A percentile compares a stretch with the other conserved stretches of the same genome.
These are phyloP conservation scores for Apodemus agrarius DNA, from an alignment of 2,797 vertebrate species.

Conservation along the genomic window DNA sequence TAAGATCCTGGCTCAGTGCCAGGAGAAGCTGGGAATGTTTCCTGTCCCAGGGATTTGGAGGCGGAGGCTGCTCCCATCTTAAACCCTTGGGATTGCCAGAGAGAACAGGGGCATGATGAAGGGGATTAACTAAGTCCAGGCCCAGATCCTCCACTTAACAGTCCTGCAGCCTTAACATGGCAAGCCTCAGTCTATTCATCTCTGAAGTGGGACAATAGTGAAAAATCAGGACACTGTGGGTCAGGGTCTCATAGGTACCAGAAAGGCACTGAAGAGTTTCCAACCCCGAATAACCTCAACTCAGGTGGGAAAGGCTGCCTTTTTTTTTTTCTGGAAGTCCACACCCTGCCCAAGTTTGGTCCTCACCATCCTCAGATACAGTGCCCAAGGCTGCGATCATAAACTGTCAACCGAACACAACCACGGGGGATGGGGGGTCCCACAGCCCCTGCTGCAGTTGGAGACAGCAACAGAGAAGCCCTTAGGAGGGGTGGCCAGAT, in stretches of 20 bases:
- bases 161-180: not conserved
- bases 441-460: not conserved
- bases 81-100: constrained; percentile 46
- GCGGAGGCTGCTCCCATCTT: constrained; percentile 51
- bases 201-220: not conserved
- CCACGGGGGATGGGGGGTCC: not conserved
- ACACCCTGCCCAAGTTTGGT: not conserved
- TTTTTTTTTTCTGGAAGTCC: not conserved
- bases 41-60: constrained; percentile 56
- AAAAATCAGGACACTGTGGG: not conserved
- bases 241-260: not conserved
- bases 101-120: constrained; percentile 15
- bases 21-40: constrained; percentile 73
- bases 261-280: not conserved
- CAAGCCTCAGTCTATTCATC: not conserved
- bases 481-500: not conserved
- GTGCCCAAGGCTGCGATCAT: not conserved
- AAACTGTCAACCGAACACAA: not conserved
- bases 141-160: not conserved
- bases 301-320: not conserved
- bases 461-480: not conserved
- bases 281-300: not conserved
- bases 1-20: constrained; percentile 77
- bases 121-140: constrained; percentile 41
- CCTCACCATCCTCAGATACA: not conserved